Percentiles rank a stretch among this genome's conserved stretches.
Conservation (phyloP, 1,140 invertebrate genomes). For the Pseudomyrmex dendroicus region DNA sequence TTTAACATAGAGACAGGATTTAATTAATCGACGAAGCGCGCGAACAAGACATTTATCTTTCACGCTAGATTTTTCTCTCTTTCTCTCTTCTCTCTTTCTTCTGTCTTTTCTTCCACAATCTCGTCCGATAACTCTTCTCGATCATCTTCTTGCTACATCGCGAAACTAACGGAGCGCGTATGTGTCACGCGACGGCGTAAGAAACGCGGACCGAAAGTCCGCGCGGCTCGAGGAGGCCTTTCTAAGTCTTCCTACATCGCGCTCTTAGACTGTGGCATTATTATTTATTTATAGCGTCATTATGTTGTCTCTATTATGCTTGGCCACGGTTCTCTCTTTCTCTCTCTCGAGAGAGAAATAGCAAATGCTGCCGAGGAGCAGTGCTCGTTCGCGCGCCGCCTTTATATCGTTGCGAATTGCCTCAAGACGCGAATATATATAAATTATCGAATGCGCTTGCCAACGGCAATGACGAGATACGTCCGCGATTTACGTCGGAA, state of each 20-base stretch:
- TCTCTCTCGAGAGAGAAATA: conserved; percentile 29
- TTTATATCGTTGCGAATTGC: background rate
- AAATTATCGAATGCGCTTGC: conserved; percentile 66
- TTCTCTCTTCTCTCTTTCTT: background rate
- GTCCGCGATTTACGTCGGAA: conserved; percentile 1
- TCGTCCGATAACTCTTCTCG: background rate
- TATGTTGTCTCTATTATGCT: conserved; percentile 78
- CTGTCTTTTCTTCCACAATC: background rate
- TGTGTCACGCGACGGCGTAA: conserved; percentile 45
- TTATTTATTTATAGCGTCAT: conserved; percentile 80
- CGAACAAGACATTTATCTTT: conserved; percentile 32
- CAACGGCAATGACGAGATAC: conserved; percentile 31
- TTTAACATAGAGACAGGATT: conserved; percentile 30
- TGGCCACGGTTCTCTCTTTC: conserved; percentile 38
- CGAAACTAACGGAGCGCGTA: conserved; percentile 59
- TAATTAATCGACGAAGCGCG: conserved; percentile 51
- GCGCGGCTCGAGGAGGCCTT: conserved; percentile 51
- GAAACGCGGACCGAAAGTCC: conserved; percentile 58
- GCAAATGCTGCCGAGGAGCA: conserved; percentile 66
- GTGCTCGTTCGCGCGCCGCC: conserved; percentile 58
- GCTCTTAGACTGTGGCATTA: conserved; percentile 73
- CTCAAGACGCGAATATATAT: conserved; percentile 57
- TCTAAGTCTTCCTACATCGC: conserved; percentile 63
- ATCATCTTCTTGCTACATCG: conserved; percentile 29
- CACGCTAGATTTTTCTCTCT: conserved; percentile 5